phyloP scores from a whole-genome alignment of 2,888 invertebrate genomes.

The Drosophila monieri region DNA sequence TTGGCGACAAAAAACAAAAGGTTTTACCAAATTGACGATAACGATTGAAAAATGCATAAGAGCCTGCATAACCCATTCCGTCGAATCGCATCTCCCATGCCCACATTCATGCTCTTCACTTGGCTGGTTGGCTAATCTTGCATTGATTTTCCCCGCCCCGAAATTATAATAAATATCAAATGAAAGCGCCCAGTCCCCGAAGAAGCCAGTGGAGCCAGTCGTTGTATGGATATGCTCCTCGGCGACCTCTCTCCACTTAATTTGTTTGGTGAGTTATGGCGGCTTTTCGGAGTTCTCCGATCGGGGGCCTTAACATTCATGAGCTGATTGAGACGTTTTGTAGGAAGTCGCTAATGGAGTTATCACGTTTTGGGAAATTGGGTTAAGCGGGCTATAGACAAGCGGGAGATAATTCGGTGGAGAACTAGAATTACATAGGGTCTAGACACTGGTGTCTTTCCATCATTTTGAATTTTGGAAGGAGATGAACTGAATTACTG shows the following conservation, averaged over 20 bases:
- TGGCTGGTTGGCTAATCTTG: slow-evolving; percentile 23
- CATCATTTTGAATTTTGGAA: background rate
- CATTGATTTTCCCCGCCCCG: slow-evolving; percentile 40
- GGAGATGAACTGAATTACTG: no score
- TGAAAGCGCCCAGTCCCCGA: slow-evolving; percentile 30
- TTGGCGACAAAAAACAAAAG: slow-evolving; percentile 50
- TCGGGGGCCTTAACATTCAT: slow-evolving; percentile 23
- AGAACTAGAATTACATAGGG: slow-evolving; percentile 1
- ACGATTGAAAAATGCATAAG: slow-evolving; percentile 66
- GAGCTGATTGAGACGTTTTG: slow-evolving; percentile 44
- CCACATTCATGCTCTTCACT: slow-evolving; percentile 12
- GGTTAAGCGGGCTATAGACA: slow-evolving; percentile 31
- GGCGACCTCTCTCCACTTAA: slow-evolving; percentile 48
- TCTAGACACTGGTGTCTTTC: background rate
- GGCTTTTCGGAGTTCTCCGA: slow-evolving; percentile 23
- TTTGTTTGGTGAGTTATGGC: slow-evolving; percentile 43
- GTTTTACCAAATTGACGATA: slow-evolving; percentile 75
- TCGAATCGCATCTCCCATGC: slow-evolving; percentile 1
- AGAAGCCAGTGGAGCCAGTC: background rate
- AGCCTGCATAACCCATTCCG: background rate
- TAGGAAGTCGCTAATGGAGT: slow-evolving; percentile 42
- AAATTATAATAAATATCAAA: slow-evolving; percentile 53
- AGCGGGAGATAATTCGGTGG: slow-evolving; percentile 13
- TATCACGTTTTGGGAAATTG: slow-evolving; percentile 39
- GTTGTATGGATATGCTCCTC: slow-evolving; percentile 5